phyloP scores from a whole-genome alignment of 2,888 invertebrate genomes.

The Eupsilia transversa region DNA sequence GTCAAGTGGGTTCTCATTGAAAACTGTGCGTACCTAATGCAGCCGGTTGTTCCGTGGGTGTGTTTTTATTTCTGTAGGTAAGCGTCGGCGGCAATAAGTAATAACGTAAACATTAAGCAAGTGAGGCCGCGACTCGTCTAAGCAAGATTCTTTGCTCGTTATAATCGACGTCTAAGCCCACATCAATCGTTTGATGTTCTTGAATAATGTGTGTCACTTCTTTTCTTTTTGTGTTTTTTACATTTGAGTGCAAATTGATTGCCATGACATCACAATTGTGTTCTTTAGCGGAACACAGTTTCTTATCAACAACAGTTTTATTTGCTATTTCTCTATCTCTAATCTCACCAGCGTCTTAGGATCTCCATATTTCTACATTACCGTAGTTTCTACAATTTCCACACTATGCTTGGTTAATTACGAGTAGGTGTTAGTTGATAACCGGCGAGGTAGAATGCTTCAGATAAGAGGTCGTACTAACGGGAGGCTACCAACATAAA shows the following conservation, averaged over 20 bases:
- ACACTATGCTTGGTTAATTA: constrained; percentile 51
- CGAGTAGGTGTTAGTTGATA: constrained; percentile 63
- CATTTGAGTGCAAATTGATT: constrained; percentile 17
- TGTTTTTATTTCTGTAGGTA: constrained; percentile 83
- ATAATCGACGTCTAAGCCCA: constrained; percentile 61
- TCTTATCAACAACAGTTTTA: not conserved
- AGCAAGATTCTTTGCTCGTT: constrained; percentile 69
- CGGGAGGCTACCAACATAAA: constrained; percentile 69
- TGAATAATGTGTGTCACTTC: constrained; percentile 63
- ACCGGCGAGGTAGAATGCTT: constrained; percentile 71
- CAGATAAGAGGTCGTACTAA: constrained; percentile 75
- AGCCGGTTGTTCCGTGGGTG: constrained; percentile 78
- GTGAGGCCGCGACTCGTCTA: constrained; percentile 78
- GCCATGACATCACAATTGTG: not conserved
- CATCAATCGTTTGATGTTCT: constrained; percentile 55
- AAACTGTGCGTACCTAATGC: constrained; percentile 71
- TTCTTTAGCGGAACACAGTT: not conserved
- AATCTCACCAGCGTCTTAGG: not conserved
- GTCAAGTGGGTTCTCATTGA: constrained; percentile 66
- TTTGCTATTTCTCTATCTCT: constrained; percentile 1
- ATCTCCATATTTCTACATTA: constrained; percentile 12
- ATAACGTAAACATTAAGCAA: constrained; percentile 87
- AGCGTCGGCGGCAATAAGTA: constrained; percentile 85
- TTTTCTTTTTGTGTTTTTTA: constrained; percentile 20
- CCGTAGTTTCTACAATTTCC: constrained; percentile 34